Base-by-base conservation (phyloP, 2,113 vertebrate species). In the Addax nasomaculatus region DNA sequence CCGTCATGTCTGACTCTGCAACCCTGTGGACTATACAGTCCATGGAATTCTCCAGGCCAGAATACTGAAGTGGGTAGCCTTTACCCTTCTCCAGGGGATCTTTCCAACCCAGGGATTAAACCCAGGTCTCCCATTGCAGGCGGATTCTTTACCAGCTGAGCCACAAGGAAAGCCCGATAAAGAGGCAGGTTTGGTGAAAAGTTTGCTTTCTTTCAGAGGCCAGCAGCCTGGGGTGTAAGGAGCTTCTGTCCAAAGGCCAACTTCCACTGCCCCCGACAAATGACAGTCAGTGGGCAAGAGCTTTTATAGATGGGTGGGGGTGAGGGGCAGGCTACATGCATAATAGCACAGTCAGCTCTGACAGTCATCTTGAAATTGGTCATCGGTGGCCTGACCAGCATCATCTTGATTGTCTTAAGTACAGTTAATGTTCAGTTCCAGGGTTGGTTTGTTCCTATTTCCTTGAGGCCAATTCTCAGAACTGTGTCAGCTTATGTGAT, bases 191-290 rank as follows among this genome's bases (percentile, higher is more conserved):
- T 33, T 49, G 45, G 29, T 33, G 45, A 47, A 49, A 80, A 33
- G 78, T 49, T 49, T 80, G 78, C 16, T 49, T 80, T 49, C 45
- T 49, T 80, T 80, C 78, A 49, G 43, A 49, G 45, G 27, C 14
- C 14, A 45, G 27, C 45, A 80, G 12, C 78, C 45, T 80, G 45
- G 6, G 73, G 73, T 0, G 0, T 12, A 73, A 39, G 45, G 16
- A 6, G 29, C 45, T 12, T 30, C 29, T 79, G 45, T 79, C 45
- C 29, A 33, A 49, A 79, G 76, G 76, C 76, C 45, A 47, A 49
- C 16, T 33, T 49, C 11, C 21, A 73, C 70, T 0, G 0, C 45
- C 43, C 76, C 16, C 0, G 5, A 23, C 36, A 73, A 19, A 29
- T 30, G 76, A 30, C 43, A 45, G 8, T 47, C 27, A 47, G 15